Percentiles rank a stretch among this genome's conserved stretches.
Conservation (phyloP, 2,113 vertebrate species). For the Perca fluviatilis region DNA sequence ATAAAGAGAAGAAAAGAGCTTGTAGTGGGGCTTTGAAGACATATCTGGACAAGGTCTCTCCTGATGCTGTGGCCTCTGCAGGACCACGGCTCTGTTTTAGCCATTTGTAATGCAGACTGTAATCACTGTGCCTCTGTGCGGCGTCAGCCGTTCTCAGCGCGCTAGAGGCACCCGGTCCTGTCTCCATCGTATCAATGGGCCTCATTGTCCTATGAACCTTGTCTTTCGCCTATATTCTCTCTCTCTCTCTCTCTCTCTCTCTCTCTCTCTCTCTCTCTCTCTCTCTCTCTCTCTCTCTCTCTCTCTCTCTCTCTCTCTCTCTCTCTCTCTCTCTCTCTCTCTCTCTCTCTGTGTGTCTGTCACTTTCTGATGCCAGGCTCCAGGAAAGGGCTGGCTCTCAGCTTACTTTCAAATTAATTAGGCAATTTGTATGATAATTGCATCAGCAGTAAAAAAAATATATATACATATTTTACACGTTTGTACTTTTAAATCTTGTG, state of each 20-base stretch:
- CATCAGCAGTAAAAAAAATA: background rate
- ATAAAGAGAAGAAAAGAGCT: slow-evolving; percentile 27
- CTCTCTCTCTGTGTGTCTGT: slow-evolving; percentile 41
- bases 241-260: background rate
- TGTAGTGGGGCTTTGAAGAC: background rate
- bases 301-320: slow-evolving; percentile 20
- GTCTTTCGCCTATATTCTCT: slow-evolving; percentile 46
- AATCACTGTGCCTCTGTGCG: slow-evolving; percentile 76
- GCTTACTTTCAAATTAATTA: slow-evolving; percentile 24
- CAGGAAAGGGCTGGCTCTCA: slow-evolving; percentile 13
- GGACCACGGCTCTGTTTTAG: slow-evolving; percentile 68
- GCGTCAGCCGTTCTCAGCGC: slow-evolving; percentile 62
- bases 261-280: slow-evolving; percentile 17
- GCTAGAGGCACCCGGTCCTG: slow-evolving; percentile 76
- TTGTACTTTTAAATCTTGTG: background rate
- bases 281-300: slow-evolving; percentile 1
- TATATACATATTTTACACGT: background rate
- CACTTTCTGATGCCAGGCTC: slow-evolving; percentile 56
- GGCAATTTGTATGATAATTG: slow-evolving; percentile 3
- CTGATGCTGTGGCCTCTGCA: slow-evolving; percentile 47
- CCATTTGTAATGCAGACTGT: slow-evolving; percentile 75
- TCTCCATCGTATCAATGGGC: slow-evolving; percentile 81
- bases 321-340: no score
- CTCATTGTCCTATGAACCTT: slow-evolving; percentile 74
- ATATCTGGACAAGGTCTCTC: slow-evolving; percentile 27